A percentile compares a stretch with the other conserved stretches of the same genome.
phyloP scores from a whole-genome alignment of 1,140 invertebrate genomes.

The Listronotus bonariensis region DNA sequence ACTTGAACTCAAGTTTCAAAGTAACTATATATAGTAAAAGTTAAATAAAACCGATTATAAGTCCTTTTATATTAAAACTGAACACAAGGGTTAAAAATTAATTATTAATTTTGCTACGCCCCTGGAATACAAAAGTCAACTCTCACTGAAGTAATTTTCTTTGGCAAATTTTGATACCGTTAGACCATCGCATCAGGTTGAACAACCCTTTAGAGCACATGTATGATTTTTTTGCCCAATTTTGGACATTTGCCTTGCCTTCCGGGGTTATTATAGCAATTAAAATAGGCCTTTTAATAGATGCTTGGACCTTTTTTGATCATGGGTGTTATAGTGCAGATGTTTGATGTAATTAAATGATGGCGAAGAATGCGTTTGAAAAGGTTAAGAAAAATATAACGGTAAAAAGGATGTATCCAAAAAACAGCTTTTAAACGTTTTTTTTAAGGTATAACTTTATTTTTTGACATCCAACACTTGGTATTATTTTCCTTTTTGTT shows the following conservation, averaged over 20 bases:
- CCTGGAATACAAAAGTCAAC: background rate
- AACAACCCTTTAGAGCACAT: conserved; percentile 8
- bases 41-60: no score
- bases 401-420: background rate
- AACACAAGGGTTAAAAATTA: no score
- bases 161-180: conserved; percentile 12
- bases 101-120: no score
- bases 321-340: background rate
- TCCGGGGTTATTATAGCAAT: conserved; percentile 12
- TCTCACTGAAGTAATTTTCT: background rate
- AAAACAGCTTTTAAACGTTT: no score
- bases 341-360: conserved; percentile 8
- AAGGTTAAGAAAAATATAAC: conserved; percentile 3
- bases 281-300: conserved; percentile 11
- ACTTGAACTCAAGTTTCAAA: no score
- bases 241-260: background rate
- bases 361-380: background rate
- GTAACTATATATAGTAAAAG: no score
- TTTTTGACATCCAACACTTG: no score
- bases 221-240: conserved; percentile 7
- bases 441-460: no score
- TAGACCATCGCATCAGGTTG: conserved; percentile 5
- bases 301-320: background rate
- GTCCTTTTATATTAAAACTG: no score
- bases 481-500: no score